Evolutionary conservation across 2,888 invertebrate genomes (phyloP), one percentile per base, ranked within the genome.

Genomic region (Caenorhabditis parvicauda): DNA sequence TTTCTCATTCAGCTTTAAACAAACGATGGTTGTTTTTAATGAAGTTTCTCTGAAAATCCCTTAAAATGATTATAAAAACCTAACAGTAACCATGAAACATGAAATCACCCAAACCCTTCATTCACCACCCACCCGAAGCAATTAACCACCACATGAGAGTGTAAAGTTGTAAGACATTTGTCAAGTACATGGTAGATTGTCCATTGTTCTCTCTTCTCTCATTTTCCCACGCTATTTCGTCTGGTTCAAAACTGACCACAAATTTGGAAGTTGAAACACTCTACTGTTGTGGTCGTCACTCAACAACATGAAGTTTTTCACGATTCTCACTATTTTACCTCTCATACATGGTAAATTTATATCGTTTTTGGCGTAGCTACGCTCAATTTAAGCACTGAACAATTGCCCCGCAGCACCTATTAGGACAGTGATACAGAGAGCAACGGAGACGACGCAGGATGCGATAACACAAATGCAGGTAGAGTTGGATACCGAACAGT

Each of bases 351-450:
- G n/a, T 14, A 5, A 17, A 14, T 5, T 4, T 9, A 5, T 9
- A 5, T 14, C n/a, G 14, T 17, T 9, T 14, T 38, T 6, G 5
- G 19, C n/a, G 5, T 38, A 17, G 3, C 19, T 19, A 38, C 38
- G 19, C 38, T 17, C n/a, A 38, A 22, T 19, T 22, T 41, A 35
- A 79, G 79, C 69, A 6, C 59, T 79, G n/a, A 68, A 73, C 45
- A 79, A 80, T 39, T 79, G 79, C 47, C 79, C 79, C 12, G 78
- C 78, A 65, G 27, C 59, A 3, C 57, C 68, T 9, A 61, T 78
- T 29, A 56, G 71, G 28, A 56, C 70, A 29, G 75, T 79, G 19
- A 78, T 79, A 55, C 67, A 73, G 46, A 60, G 72, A 35, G 70
- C 72, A 14, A 54, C 65, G 42, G 59, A 64, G 47, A 64, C 67